Evolutionary conservation across 2,888 invertebrate genomes (phyloP), one percentile per base, ranked within the genome.

Genomic region (Eristalis arbustorum): DNA sequence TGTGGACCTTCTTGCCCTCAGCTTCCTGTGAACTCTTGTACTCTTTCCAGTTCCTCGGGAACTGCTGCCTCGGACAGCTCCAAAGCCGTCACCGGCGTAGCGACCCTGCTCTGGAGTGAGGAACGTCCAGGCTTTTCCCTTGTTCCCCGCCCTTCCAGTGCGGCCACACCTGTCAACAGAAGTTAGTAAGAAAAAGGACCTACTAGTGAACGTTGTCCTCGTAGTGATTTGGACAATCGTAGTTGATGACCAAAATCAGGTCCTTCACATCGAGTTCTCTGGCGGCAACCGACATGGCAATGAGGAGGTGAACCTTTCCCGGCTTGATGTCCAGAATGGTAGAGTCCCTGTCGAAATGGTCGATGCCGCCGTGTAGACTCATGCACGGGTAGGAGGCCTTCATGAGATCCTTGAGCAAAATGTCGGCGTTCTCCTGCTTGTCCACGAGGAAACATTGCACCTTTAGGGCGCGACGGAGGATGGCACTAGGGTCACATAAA

Each of bases 171-270:
- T 95, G 88, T 6, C 34, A 18, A 22, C 49, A 14, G 13, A 13
- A 23, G 14, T 23, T 4, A 28, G 28, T 3, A 3, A 2, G 22
- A 8, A 25, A 0, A 67, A 11, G 22, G 88, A 95, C 95, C 95
- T 94, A n/a, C n/a, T n/a, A n/a, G 92, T 99, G 99, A 23, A 99
- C 99, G 92, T 99, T 99, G 93, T 99, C 99, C 93, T 99, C 99
- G 91, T 99, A 99, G 93, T 99, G 99, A 93, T 99, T 99, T 0
- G 99, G 99, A 90, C 98, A 99, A 93, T 99, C 99, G 92, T 98
- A 99, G 93, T 99, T 99, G 14, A 99, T 96, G 2, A 99, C 99
- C 37, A 99, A 94, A 90, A 98, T 98, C 73, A 99, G 94, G 90
- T 99, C 98, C 91, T 99, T 99, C 0, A 99, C 99, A 92, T 99